phyloP scores from a whole-genome alignment of 2,888 invertebrate species.

The Nephrotoma appendiculata region DNA sequence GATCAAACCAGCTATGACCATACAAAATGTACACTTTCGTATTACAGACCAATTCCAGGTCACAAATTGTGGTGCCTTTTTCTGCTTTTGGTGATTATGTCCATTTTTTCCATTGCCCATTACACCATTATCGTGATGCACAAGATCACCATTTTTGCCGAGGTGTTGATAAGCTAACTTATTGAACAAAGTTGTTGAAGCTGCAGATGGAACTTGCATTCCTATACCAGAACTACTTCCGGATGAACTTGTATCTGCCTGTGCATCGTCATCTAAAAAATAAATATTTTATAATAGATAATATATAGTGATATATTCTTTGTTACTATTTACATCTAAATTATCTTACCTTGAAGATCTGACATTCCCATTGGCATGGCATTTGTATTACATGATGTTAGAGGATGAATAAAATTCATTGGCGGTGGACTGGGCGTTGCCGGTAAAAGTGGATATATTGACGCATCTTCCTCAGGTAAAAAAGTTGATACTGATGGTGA shows the following conservation, averaged over 20 bases:
- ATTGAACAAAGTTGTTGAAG: constrained; percentile 22
- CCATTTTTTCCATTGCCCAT: constrained; percentile 36
- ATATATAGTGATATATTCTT: not conserved
- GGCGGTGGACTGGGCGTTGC: constrained; percentile 45
- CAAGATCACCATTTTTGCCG: constrained; percentile 21
- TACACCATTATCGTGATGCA: constrained; percentile 38
- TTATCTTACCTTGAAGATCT: constrained; percentile 9
- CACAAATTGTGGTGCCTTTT: constrained; percentile 44
- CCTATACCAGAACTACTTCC: constrained; percentile 28
- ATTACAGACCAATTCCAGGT: constrained; percentile 76
- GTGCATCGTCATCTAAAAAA: constrained; percentile 18
- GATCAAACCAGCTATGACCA: constrained; percentile 54
- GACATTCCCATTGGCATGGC: constrained; percentile 24
- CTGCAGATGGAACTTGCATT: constrained; percentile 24
- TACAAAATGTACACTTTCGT: constrained; percentile 55
- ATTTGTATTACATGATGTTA: constrained; percentile 30
- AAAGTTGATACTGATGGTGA: constrained; percentile 30
- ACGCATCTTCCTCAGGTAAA: constrained; percentile 44
- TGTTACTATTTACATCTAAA: not conserved
- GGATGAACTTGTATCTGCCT: constrained; percentile 25
- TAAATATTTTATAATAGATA: not conserved
- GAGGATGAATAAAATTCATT: constrained; percentile 41
- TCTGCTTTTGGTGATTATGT: constrained; percentile 31
- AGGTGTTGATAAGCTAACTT: constrained; percentile 28
- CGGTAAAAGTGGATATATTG: constrained; percentile 47